Conservation (phyloP, 2,797 vertebrate species). For the Trachops cirrhosus region DNA sequence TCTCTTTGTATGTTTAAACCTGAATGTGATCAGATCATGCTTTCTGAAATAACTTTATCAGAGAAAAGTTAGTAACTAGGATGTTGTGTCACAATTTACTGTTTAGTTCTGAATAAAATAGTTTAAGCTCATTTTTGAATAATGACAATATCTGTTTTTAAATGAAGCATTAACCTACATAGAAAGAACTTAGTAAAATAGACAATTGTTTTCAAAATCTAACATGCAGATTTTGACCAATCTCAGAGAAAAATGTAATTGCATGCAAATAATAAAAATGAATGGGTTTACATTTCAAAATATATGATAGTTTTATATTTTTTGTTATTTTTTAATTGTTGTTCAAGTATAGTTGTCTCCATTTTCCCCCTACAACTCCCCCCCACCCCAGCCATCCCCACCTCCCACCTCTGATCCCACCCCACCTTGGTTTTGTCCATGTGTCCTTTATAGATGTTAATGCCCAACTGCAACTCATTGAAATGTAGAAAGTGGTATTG, state of each 20-base stretch:
- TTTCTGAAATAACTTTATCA: conserved; percentile 3
- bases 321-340: too few relatives aligned
- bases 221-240: not conserved
- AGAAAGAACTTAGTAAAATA: not conserved
- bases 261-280: not conserved
- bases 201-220: not conserved
- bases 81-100: not conserved
- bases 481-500: not conserved
- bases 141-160: not conserved
- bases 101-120: conserved; percentile 8
- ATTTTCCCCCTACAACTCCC: too few relatives aligned
- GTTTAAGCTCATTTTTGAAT: not conserved
- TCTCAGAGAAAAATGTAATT: not conserved
- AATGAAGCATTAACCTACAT: not conserved
- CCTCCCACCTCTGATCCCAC: too few relatives aligned
- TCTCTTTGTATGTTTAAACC: not conserved
- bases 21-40: not conserved
- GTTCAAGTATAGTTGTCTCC: too few relatives aligned
- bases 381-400: too few relatives aligned
- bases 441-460: too few relatives aligned
- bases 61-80: not conserved
- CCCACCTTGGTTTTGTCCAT: too few relatives aligned
- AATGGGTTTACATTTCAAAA: not conserved
- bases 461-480: too few relatives aligned
- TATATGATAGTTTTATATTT: not conserved